Conservation (phyloP, 2,113 vertebrate species). For the Rhinolophus sinicus region DNA sequence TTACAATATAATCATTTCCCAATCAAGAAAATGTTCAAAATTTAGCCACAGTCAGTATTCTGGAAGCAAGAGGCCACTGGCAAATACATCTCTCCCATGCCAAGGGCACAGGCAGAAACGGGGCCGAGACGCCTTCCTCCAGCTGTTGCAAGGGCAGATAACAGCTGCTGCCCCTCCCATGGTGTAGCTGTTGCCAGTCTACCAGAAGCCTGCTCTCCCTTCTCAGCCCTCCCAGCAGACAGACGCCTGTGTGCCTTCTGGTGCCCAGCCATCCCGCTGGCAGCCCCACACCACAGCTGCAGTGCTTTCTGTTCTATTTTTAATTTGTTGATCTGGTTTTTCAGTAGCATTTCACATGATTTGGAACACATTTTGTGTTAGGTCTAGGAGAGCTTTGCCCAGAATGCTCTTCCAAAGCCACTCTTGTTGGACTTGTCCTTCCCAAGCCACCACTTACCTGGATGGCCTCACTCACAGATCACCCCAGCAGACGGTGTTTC, state of each 20-base stretch:
- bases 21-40: not conserved
- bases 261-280: not conserved
- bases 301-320: not conserved
- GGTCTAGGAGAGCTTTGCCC: not conserved
- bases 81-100: not conserved
- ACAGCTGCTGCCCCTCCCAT: not conserved
- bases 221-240: not conserved
- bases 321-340: not conserved
- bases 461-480: rapidly evolving
- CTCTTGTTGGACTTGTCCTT: not conserved
- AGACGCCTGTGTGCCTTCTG: not conserved
- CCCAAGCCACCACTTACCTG: rapidly evolving
- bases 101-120: not conserved
- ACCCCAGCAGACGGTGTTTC: not conserved
- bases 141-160: not conserved
- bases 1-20: not conserved
- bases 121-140: not conserved
- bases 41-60: not conserved
- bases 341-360: not conserved
- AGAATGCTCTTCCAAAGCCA: not conserved
- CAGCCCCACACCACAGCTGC: not conserved
- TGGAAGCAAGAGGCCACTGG: not conserved
- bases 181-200: not conserved
- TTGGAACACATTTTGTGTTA: not conserved
- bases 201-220: not conserved